A percentile compares a stretch with the other conserved stretches of the same genome.
phyloP scores from a whole-genome alignment of 2,888 invertebrate genomes.

The Pediacus dermestoides region DNA sequence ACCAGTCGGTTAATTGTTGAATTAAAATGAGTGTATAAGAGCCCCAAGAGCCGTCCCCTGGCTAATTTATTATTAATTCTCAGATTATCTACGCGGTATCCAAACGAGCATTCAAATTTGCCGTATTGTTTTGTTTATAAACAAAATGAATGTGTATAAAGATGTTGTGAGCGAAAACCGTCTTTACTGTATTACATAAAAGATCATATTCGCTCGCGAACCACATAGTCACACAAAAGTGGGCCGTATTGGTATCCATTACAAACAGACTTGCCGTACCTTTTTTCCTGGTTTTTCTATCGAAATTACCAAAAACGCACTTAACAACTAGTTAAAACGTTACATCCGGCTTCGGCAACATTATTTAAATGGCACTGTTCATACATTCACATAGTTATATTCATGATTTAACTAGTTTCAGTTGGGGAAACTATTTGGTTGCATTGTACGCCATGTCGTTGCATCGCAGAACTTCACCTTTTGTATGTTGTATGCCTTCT shows the following conservation, averaged over 20 bases:
- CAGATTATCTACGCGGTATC: too few species aligned
- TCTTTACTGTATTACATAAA: constrained; percentile 46
- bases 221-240: constrained; percentile 45
- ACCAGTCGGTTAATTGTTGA: too few species aligned
- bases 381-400: constrained; percentile 14
- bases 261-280: constrained; percentile 39
- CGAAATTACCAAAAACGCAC: constrained; percentile 15
- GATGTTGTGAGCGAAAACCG: constrained; percentile 44
- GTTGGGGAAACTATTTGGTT: constrained; percentile 27
- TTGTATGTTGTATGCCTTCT: not conserved
- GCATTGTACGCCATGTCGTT: constrained; percentile 30
- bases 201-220: constrained; percentile 47
- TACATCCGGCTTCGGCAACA: not conserved
- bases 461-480: constrained; percentile 23
- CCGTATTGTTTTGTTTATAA: constrained; percentile 36
- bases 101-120: too few species aligned
- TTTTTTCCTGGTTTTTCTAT: constrained; percentile 29
- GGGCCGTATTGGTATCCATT: constrained; percentile 49
- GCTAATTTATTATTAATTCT: too few species aligned
- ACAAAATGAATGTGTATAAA: constrained; percentile 30
- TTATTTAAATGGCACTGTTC: constrained; percentile 11
- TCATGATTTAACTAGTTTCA: constrained; percentile 18
- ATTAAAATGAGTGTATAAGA: too few species aligned
- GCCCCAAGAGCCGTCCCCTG: too few species aligned
- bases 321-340: constrained; percentile 6